Percentiles rank a stretch among this genome's conserved stretches.
These are phyloP conservation scores for Serrognathus titanus DNA, from an alignment of 2,888 invertebrate species.

Conservation along the genomic window DNA sequence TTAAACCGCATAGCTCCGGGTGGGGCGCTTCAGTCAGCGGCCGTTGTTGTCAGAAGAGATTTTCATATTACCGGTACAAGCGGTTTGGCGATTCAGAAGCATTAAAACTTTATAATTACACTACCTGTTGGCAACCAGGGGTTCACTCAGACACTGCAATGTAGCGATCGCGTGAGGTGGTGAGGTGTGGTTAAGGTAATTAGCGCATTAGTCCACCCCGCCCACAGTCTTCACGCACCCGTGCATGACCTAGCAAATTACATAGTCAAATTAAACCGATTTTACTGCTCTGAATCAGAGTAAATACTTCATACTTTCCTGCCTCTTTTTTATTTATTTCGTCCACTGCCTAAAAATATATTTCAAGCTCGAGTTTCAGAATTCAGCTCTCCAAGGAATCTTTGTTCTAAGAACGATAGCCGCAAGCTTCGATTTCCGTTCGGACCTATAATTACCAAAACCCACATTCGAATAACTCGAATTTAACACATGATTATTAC, in stretches of 20 bases:
- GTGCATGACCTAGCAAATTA: conserved; percentile 20
- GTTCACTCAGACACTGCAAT: neutral
- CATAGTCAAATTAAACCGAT: conserved; percentile 16
- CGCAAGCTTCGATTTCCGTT: conserved; percentile 40
- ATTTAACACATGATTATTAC: conserved; percentile 32
- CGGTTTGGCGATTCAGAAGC: conserved; percentile 22
- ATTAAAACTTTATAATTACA: conserved; percentile 29
- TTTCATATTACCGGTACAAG: conserved; percentile 22
- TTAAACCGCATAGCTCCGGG: no score
- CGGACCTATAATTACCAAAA: conserved; percentile 47
- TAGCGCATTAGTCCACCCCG: conserved; percentile 36
- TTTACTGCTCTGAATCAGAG: neutral
- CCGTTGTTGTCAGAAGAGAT: conserved; percentile 23
- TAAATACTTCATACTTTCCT: no score
- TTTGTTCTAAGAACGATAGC: conserved; percentile 44
- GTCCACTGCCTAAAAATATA: neutral
- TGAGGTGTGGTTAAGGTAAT: conserved; percentile 36
- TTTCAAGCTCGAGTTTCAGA: conserved; percentile 25
- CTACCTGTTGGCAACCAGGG: conserved; percentile 9
- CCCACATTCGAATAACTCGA: conserved; percentile 38
- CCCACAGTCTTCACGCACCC: conserved; percentile 34
- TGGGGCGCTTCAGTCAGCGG: conserved; percentile 5
- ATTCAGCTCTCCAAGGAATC: conserved; percentile 43
- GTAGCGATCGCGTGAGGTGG: conserved; percentile 25
- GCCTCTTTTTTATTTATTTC: no score